These are phyloP conservation scores for Rhinoderma darwinii DNA, from an alignment of 2,113 vertebrate genomes.

Conservation along the genomic window DNA sequence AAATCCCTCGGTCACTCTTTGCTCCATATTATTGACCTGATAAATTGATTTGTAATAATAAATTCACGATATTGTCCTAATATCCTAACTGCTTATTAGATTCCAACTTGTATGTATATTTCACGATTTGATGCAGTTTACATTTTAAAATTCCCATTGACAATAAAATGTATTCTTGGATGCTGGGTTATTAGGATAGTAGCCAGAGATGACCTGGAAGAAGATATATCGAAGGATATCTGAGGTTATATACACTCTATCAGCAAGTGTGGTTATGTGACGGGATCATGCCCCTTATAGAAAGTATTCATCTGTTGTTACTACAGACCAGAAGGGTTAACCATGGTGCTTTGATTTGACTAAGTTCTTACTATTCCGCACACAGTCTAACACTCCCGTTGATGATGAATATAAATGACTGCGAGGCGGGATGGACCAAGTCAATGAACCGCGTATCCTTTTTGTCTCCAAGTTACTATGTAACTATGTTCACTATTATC, in stretches of 20 bases:
- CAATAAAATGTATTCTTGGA: too few species aligned
- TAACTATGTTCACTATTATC: conserved; percentile 53
- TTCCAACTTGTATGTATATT: too few species aligned
- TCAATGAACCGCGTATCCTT: conserved; percentile 51
- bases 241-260: too few species aligned
- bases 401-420: conserved; percentile 48
- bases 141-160: too few species aligned
- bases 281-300: background rate
- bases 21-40: too few species aligned
- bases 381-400: background rate
- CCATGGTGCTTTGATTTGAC: background rate
- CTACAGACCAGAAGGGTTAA: conserved; percentile 8
- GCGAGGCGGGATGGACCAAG: conserved; percentile 37
- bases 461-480: conserved; percentile 53
- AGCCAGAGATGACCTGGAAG: background rate
- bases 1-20: too few species aligned
- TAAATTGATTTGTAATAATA: too few species aligned
- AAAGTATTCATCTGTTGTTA: background rate
- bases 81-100: too few species aligned
- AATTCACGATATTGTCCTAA: too few species aligned
- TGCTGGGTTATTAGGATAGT: background rate
- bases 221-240: background rate
- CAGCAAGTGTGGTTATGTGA: background rate
- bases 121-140: too few species aligned
- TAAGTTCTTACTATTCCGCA: background rate